Conservation (phyloP, 2,113 vertebrate species). For the Gobius niger region DNA sequence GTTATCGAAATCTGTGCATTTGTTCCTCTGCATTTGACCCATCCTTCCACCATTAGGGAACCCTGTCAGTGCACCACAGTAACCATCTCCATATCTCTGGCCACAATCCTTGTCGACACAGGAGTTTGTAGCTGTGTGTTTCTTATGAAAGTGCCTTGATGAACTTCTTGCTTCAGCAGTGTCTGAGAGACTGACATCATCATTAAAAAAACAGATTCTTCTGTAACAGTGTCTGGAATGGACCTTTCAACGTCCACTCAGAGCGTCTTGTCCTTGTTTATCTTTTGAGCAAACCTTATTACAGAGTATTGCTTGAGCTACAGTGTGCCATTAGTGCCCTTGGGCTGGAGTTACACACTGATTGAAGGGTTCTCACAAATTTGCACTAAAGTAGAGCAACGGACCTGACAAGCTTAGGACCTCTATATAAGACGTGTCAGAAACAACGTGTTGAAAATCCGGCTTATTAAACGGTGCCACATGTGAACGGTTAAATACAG, state of each 20-base stretch:
- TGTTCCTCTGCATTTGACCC: too few relatives aligned
- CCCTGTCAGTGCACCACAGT: too few relatives aligned
- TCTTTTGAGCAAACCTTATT: slow-evolving; percentile 69
- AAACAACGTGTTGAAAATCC: slow-evolving; percentile 25
- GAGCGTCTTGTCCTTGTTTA: slow-evolving; percentile 50
- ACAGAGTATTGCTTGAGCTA: slow-evolving; percentile 66
- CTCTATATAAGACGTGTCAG: slow-evolving; percentile 11
- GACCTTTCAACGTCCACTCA: slow-evolving; percentile 32
- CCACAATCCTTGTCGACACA: too few relatives aligned
- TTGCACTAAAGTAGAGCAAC: slow-evolving; percentile 52
- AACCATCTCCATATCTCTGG: too few relatives aligned
- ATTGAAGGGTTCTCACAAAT: slow-evolving; percentile 65
- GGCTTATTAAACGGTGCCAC: slow-evolving; percentile 27
- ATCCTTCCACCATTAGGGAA: too few relatives aligned
- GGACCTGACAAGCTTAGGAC: slow-evolving; percentile 35
- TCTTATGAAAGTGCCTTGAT: too few relatives aligned
- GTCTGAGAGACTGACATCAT: too few relatives aligned
- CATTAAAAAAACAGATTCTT: too few relatives aligned
- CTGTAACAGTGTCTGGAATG: slow-evolving; percentile 15
- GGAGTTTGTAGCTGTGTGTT: too few relatives aligned
- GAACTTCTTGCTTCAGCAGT: too few relatives aligned
- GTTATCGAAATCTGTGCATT: too few relatives aligned
- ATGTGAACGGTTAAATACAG: slow-evolving; percentile 23
- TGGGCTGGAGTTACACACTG: slow-evolving; percentile 69
- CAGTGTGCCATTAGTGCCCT: slow-evolving; percentile 72